Conservation (phyloP, 1,140 invertebrate genomes). For the Sarcophaga bullata region DNA sequence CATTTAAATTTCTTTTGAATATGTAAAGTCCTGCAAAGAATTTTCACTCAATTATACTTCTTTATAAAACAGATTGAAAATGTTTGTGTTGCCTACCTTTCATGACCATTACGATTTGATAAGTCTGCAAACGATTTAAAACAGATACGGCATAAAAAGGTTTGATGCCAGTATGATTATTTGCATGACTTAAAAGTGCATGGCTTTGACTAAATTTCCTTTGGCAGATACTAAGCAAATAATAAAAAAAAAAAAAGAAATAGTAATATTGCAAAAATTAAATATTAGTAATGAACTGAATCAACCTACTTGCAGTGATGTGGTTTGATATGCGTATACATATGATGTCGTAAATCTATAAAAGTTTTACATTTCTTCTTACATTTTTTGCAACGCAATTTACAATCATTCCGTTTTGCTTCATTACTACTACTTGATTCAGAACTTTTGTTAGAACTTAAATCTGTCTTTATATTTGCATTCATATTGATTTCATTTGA, state of each 20-base stretch:
- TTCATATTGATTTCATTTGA: background rate
- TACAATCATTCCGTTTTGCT: background rate
- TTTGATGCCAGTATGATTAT: background rate
- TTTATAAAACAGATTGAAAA: too few species aligned
- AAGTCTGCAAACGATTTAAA: background rate
- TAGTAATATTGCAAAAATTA: too few species aligned
- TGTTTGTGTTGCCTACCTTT: background rate
- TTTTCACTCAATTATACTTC: background rate
- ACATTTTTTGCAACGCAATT: constrained; percentile 12
- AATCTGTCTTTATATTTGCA: background rate
- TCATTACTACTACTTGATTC: background rate
- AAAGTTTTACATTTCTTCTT: background rate
- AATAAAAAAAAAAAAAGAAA: background rate
- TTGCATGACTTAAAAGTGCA: background rate
- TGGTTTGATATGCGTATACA: background rate
- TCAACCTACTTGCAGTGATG: constrained; percentile 14
- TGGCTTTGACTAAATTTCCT: background rate
- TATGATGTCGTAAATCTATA: background rate
- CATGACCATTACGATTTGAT: constrained; percentile 26
- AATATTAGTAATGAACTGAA: background rate
- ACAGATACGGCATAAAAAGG: constrained; percentile 14
- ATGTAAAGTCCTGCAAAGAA: background rate
- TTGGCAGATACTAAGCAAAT: background rate
- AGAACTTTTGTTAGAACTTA: background rate
- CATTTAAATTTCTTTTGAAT: background rate